A percentile compares a stretch with the other conserved stretches of the same genome.
Evolutionary conservation across 2,113 vertebrate genomes (phyloP).

Genomic region (Chaenocephalus aceratus): DNA sequence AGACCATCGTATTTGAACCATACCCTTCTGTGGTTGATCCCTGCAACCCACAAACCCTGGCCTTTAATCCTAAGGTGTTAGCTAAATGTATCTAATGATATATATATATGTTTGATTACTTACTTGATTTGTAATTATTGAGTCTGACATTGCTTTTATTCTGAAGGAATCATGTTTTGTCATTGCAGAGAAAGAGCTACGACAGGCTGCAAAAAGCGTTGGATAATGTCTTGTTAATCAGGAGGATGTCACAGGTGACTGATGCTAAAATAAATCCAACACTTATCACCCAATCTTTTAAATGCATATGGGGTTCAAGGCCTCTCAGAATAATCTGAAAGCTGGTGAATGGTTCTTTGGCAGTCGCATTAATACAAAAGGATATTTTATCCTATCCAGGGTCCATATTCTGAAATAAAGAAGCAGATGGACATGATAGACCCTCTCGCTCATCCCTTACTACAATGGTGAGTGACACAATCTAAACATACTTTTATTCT

Average conservation of each 20-base stretch:
- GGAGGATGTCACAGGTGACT: constrained; percentile 94
- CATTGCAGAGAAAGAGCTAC: constrained; percentile 92
- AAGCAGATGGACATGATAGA: constrained; percentile 97
- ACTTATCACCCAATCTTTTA: not conserved
- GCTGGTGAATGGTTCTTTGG: not conserved
- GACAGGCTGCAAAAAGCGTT: constrained; percentile 94
- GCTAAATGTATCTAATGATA: not conserved
- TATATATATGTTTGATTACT: too few relatives aligned
- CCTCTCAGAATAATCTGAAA: constrained; percentile 2
- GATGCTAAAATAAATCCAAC: not conserved
- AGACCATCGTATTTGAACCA: constrained; percentile 97
- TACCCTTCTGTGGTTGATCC: constrained; percentile 97
- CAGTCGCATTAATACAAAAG: not conserved
- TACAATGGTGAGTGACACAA: constrained; percentile 89
- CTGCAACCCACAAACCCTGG: constrained; percentile 91
- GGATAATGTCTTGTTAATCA: constrained; percentile 93
- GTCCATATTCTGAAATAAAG: constrained; percentile 95
- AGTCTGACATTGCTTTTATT: not conserved
- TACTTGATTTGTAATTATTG: not conserved
- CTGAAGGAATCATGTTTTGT: not conserved
- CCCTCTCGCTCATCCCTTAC: constrained; percentile 92
- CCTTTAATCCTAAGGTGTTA: constrained; percentile 95
- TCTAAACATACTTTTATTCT: not conserved
- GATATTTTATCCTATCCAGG: constrained; percentile 78
- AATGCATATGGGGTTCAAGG: not conserved